phyloP scores from a whole-genome alignment of 2,888 invertebrate species.

The Lamellibrachia columna region DNA sequence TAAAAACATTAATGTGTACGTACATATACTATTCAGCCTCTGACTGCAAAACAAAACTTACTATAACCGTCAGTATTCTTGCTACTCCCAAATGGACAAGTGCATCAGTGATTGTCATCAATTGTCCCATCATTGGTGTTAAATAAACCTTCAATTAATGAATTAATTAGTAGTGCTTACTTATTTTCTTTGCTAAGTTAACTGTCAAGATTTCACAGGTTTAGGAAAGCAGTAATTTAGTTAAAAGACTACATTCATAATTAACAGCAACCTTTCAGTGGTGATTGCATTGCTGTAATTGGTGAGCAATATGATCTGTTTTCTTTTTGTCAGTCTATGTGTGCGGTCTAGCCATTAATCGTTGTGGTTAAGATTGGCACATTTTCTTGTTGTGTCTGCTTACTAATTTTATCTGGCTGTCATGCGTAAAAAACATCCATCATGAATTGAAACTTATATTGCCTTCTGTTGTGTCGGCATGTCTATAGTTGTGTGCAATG shows the following conservation, averaged over 20 bases:
- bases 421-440: background rate
- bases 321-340: background rate
- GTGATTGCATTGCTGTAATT: background rate
- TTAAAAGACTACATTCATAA: background rate
- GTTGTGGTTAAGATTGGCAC: background rate
- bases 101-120: background rate
- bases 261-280: background rate
- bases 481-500: too few species aligned
- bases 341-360: background rate
- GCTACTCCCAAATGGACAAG: background rate
- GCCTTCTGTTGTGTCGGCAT: background rate
- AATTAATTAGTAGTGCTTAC: background rate
- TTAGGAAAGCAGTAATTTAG: background rate
- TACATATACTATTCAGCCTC: too few species aligned
- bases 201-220: background rate
- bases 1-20: too few species aligned
- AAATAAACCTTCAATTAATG: background rate
- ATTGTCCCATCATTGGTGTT: background rate
- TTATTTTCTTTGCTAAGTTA: background rate
- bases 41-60: too few species aligned
- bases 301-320: background rate
- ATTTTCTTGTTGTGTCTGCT: background rate
- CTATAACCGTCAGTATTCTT: background rate
- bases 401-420: background rate
- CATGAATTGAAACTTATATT: background rate